Evolutionary conservation across 2,888 invertebrate species (phyloP), one percentile per base, ranked within the genome.

Genomic region (Platynereis dumerilii): DNA sequence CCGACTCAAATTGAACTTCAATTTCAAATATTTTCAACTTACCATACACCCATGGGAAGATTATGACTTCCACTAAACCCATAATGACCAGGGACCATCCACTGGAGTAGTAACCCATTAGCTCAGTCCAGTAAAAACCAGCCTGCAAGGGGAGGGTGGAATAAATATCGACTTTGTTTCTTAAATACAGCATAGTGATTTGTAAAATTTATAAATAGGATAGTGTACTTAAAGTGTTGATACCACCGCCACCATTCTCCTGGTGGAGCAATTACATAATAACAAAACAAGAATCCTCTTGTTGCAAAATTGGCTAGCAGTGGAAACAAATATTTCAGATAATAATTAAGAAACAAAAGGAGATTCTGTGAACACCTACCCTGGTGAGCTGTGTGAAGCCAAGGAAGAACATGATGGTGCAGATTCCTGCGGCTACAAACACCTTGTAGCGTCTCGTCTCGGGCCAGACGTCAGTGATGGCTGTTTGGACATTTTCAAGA

Each of bases 61-160:
- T 69, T 10, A 71, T 63, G 39, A 57, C 57, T 62, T 74, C 74
- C n/a, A 52, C 62, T 17, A 71, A 28, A 5, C 71, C 74, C 22
- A 74, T 74, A 29, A 74, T 45, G 17, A 74, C 64, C 28, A 74
- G 67, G 1, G 73, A 74, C 69, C 70, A 72, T 5, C 74, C 73
- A 45, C 64, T 66, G 2, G 73, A 68, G 63, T 74, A 74, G 60
- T 71, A 70, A 34, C 66, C 55, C 64, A 74, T 69, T 58, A 74
- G 60, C 24, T 74, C 69, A 17, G 68, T 42, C 74, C 74, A 74
- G 63, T 74, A 73, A 26, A 70, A 48, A 10, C 74, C 74, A 44
- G 72, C 59, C 74, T 73, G 66, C 34, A 53, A 67, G 3, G 52
- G n/a, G 20, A 10, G 22, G 22, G n/a, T 22, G 26, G 60, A 56